Evolutionary conservation across 2,113 vertebrate genomes (phyloP), one percentile per base, ranked within the genome.

Genomic region (human (Homo sapiens)): DNA sequence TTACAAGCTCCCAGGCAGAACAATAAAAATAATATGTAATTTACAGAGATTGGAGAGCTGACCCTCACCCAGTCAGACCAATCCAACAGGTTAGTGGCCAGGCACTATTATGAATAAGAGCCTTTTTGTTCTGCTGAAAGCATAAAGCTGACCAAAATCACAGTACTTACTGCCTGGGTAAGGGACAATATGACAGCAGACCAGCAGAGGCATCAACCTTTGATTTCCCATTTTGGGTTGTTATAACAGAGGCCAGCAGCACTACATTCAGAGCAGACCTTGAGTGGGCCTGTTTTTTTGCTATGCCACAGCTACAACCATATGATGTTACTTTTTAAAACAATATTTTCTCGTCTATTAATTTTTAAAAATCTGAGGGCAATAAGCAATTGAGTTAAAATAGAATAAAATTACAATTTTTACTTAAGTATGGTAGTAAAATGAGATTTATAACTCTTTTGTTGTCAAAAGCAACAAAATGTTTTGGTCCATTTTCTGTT

Each of bases 101-200:
- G 91, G 61, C 32, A 89, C 48, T 78, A 30, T 94, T 97, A 89
- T 90, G 87, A 96, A 93, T 93, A 96, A 70, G n/a, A 86, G n/a
- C 43, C 40, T 82, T 81, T 95, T 38, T 81, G 75, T 57, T 61
- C 73, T 48, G 6, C 22, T 35, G 40, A 93, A 89, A 93, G 64
- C 38, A 66, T 9, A 64, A 88, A 55, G n/a, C 50, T 89, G 82
- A 89, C 57, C 66, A 38, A 61, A 94, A 94, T 94, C 78, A 40
- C 22, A 30, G 84, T 52, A 30, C 82, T 91, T 79, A 59, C 73
- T 68, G 66, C 27, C 32, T 75, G 45, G 85, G 96, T 97, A 89
- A 97, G 85, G 89, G 82, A 55, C 18, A 64, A 22, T 50, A 25
- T 86, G 91, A 86, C 94, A 91, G 89, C 72, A 48, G 38, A 52